Base-by-base conservation (phyloP, 2,113 vertebrate genomes). In the Hiodon tergisus region DNA sequence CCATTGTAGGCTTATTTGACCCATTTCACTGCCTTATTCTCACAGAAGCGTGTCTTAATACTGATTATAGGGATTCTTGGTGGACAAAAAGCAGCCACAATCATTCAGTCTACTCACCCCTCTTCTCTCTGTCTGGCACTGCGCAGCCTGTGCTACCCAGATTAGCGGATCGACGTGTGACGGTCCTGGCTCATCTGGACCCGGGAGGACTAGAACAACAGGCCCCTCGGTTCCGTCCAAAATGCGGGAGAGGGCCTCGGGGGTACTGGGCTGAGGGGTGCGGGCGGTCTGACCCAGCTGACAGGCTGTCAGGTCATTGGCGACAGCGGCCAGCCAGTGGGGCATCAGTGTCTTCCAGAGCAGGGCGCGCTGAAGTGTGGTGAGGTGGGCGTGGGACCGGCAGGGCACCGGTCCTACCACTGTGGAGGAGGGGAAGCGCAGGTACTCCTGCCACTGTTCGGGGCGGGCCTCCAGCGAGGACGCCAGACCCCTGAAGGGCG, bases 311-410 rank as follows among this genome's bases (percentile, higher is more conserved):
- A 95, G 76, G 69, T 86, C 85, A 0, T 89, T 81, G 0, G 88
- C 79, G 17, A 92, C 76, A 0, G 75, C 74, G 50, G 83, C 81
- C 52, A 93, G 77, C 58, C 81, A 80, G 3, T 88, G 51, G 0
- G 94, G 93, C 66, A 81, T 54, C 16, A 95, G 51, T 3, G 92
- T 90, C 50, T 89, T 92, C 93, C 93, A 95, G 61, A 96, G 88
- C 47, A 96, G 84, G 59, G 93, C 89, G 4, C 88, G 86, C 86
- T 95, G 94, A 46, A 94, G 77, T 47, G 87, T 81, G 54, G 88
- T 87, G 14, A 96, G 87, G 59, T 93, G 89, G 17, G 81, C 31
- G 17, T 90, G 83, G 17, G 88, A 87, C 3, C 51, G 83, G 72
- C 87, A 90, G 9, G 92, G 92, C 3, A 89, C 81, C 0, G 81